These are phyloP conservation scores for Pseudochaenichthys georgianus DNA, from an alignment of 2,797 vertebrate genomes.

Conservation along the genomic window DNA sequence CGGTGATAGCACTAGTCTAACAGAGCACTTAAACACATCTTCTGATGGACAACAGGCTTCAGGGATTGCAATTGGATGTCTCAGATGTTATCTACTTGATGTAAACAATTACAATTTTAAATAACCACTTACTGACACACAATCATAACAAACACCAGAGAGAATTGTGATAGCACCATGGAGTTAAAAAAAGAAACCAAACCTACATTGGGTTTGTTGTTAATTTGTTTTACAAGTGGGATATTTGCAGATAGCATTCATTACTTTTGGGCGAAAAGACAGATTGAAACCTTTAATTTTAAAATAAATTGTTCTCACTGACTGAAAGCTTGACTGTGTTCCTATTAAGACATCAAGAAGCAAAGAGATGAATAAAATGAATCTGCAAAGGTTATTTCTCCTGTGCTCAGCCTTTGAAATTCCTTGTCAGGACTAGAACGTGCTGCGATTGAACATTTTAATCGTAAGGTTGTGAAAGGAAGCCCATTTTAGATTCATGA, in stretches of 20 bases:
- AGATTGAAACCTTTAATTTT: slow-evolving; percentile 24
- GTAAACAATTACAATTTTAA: slow-evolving; percentile 18
- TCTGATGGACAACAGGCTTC: not conserved
- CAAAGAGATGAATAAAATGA: slow-evolving; percentile 37
- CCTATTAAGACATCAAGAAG: slow-evolving; percentile 23
- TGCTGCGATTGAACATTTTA: slow-evolving; percentile 34
- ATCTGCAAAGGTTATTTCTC: slow-evolving; percentile 43
- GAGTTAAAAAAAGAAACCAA: not conserved
- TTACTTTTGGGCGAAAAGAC: slow-evolving; percentile 6
- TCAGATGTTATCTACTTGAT: slow-evolving; percentile 2
- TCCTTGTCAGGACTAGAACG: slow-evolving; percentile 41
- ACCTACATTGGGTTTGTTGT: slow-evolving; percentile 3
- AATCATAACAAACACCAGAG: slow-evolving; percentile 20
- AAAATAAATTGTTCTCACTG: slow-evolving; percentile 3
- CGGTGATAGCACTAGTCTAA: not conserved
- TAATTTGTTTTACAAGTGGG: not conserved
- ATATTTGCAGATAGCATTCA: slow-evolving; percentile 22
- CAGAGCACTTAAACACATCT: not conserved
- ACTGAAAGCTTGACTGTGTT: slow-evolving; percentile 7
- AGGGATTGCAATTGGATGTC: not conserved
- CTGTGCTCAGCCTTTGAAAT: slow-evolving; percentile 43
- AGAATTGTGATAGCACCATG: not conserved
- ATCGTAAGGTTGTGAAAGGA: slow-evolving; percentile 42
- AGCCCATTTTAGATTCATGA: slow-evolving; percentile 54
- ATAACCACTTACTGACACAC: slow-evolving; percentile 17